These are phyloP conservation scores for Spheniscus mendiculus DNA, from an alignment of 2,113 vertebrate species.

Conservation along the genomic window DNA sequence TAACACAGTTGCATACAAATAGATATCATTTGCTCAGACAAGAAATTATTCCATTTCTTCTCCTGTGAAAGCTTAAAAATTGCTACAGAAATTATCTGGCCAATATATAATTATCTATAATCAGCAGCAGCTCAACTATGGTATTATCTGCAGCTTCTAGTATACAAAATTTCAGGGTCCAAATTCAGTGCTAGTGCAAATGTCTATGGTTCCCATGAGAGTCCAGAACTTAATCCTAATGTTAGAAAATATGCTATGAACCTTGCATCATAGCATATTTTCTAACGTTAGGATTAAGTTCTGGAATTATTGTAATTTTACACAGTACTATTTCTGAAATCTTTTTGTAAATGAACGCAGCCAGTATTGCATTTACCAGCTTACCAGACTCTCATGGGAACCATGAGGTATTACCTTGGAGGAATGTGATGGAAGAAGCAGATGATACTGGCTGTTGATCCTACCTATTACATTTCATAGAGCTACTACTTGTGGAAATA, in stretches of 20 bases:
- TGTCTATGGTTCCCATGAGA: neutral
- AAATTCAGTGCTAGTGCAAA: neutral
- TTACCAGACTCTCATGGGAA: no score
- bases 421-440: neutral
- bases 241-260: neutral
- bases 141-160: neutral
- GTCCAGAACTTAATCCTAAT: neutral
- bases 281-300: no score
- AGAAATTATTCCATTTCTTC: neutral
- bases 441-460: neutral
- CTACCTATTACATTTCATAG: neutral
- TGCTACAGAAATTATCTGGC: neutral
- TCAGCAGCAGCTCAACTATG: neutral
- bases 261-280: neutral
- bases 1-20: neutral
- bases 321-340: no score
- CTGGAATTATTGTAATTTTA: no score
- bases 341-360: no score
- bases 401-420: neutral
- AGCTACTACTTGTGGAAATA: neutral
- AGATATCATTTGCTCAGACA: neutral
- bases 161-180: neutral
- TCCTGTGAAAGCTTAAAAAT: constrained; percentile 9
- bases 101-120: neutral
- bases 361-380: no score